Conservation (phyloP, 1,140 invertebrate genomes). For the Lordiphosa collinella region DNA sequence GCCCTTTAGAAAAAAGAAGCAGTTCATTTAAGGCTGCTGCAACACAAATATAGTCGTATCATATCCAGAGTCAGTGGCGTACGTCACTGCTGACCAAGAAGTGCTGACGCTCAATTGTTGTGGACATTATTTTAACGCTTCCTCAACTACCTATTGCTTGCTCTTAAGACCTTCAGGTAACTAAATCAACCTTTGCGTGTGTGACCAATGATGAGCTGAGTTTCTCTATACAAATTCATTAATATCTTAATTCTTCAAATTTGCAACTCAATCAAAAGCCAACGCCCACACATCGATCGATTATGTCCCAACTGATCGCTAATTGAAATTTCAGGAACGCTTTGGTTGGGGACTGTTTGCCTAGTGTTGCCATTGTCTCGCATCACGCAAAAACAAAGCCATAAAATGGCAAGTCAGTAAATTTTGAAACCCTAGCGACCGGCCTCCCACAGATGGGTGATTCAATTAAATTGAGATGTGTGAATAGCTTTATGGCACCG, state of each 20-base stretch:
- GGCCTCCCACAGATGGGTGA: slow-evolving; percentile 25
- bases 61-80: too few species aligned
- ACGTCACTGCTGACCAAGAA: too few species aligned
- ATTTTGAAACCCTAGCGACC: slow-evolving; percentile 8
- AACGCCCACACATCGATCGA: slow-evolving; percentile 27
- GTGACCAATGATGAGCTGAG: too few species aligned
- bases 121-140: too few species aligned
- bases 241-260: not conserved
- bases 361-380: slow-evolving; percentile 11
- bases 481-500: slow-evolving; percentile 44
- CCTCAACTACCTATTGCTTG: too few species aligned
- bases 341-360: not conserved
- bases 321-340: slow-evolving; percentile 55
- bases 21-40: too few species aligned
- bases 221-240: not conserved
- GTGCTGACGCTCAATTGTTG: too few species aligned
- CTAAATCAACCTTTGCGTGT: too few species aligned
- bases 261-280: not conserved
- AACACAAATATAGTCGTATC: too few species aligned
- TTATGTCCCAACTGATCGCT: slow-evolving; percentile 14
- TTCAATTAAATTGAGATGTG: slow-evolving; percentile 41
- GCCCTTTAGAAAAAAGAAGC: too few species aligned
- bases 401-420: slow-evolving; percentile 35
- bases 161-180: too few species aligned
- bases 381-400: slow-evolving; percentile 41